These are phyloP conservation scores for Venturia canescens DNA, from an alignment of 1,140 invertebrate genomes.

Conservation along the genomic window DNA sequence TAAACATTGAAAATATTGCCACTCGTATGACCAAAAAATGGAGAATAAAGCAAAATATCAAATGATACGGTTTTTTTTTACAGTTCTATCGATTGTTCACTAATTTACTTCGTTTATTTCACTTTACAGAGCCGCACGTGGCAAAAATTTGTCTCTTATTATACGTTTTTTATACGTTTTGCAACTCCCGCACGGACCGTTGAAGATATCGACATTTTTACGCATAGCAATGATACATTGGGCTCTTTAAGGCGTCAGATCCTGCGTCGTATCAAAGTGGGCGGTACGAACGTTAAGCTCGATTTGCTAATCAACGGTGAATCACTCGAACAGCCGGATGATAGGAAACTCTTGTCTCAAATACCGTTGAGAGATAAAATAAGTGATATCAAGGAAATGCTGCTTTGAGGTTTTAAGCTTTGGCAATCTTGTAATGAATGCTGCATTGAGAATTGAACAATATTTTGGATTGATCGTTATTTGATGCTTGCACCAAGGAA, in stretches of 20 bases:
- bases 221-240: constrained; percentile 96
- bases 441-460: too few species aligned
- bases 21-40: constrained; percentile 29
- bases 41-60: not conserved
- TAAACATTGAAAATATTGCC: constrained; percentile 21
- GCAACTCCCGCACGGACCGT: constrained; percentile 92
- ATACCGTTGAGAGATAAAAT: constrained; percentile 94
- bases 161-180: too few species aligned
- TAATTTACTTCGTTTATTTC: constrained; percentile 30
- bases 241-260: constrained; percentile 88
- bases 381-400: constrained; percentile 55
- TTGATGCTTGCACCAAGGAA: not conserved
- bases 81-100: constrained; percentile 14
- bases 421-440: too few species aligned
- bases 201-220: constrained; percentile 95
- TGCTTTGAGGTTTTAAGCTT: too few species aligned
- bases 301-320: constrained; percentile 95
- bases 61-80: constrained; percentile 15
- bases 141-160: constrained; percentile 91
- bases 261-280: constrained; percentile 83
- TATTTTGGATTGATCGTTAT: too few species aligned
- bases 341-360: constrained; percentile 92
- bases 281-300: constrained; percentile 86
- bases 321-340: constrained; percentile 90
- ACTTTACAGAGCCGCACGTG: constrained; percentile 86